Conservation (phyloP, 1,140 invertebrate species). For the Dinothrombium tinctorium region DNA sequence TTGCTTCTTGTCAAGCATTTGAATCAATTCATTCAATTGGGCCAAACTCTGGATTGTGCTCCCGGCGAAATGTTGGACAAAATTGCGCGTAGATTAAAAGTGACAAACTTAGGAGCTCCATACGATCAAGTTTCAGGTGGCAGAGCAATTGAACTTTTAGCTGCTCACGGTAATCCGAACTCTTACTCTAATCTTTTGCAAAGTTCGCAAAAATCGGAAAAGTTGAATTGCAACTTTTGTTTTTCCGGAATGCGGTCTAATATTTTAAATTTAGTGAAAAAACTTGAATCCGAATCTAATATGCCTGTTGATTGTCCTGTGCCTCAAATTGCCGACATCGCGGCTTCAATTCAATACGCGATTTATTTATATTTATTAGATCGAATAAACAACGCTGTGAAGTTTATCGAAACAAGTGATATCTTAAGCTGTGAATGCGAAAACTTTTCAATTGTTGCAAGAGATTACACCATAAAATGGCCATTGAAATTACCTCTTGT, state of each 20-base stretch:
- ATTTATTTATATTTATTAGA: conserved; percentile 53
- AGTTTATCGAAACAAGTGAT: conserved; percentile 9
- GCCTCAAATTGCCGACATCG: conserved; percentile 53
- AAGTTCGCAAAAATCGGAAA: background rate
- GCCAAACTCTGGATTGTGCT: conserved; percentile 50
- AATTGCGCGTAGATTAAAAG: conserved; percentile 55
- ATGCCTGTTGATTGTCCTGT: conserved; percentile 34
- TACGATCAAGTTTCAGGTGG: conserved; percentile 52
- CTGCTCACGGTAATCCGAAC: conserved; percentile 36
- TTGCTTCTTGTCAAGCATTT: conserved; percentile 47
- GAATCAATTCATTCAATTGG: conserved; percentile 22
- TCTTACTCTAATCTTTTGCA: conserved; percentile 25
- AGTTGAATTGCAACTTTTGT: conserved; percentile 46
- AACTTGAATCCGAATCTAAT: too few species aligned
- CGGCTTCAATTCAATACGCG: conserved; percentile 52
- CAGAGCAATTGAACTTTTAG: conserved; percentile 53
- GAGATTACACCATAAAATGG: background rate
- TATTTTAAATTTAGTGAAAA: too few species aligned
- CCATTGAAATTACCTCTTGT: conserved; percentile 24
- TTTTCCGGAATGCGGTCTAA: too few species aligned
- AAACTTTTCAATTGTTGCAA: background rate
- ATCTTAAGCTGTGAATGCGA: background rate
- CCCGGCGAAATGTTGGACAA: conserved; percentile 82
- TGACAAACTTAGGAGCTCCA: conserved; percentile 43
- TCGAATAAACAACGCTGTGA: conserved; percentile 51